Evolutionary conservation across 2,888 invertebrate genomes (phyloP), one percentile per base, ranked within the genome.

Genomic region (Apotomis capreana): DNA sequence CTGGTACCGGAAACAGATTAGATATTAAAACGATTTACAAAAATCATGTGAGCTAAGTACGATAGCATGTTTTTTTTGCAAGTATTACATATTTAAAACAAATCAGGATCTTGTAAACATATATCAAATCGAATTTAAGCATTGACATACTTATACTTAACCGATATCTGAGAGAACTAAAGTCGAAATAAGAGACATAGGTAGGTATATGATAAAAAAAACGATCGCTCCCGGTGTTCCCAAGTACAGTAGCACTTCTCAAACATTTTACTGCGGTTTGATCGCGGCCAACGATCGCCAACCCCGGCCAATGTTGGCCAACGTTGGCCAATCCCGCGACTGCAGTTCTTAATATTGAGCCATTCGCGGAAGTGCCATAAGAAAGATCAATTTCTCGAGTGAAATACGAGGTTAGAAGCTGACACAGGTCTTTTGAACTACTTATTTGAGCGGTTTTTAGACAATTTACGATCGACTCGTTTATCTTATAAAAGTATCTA

Each of bases 321-420:
- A n/a, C 9, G 26, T 26, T 26, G 44, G 61, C 71, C 67, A 67
- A 62, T 13, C 54, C 54, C 54, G 36, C 54, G 54, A 61, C 65
- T 71, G 67, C 71, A 71, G 40, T 71, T 71, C 61, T 71, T 62
- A 71, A 71, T 68, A 71, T 67, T 62, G 54, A 71, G 67, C 71
- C 67, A 71, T 68, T 71, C 57, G 26, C 26, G 36, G 57, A 71
- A 68, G 49, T 62, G 71, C 59, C 61, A 71, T 71, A 68, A 71
- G 71, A 71, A 67, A 71, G 71, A 68, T 58, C 67, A 62, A 71
- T 71, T 71, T 62, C 67, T 68, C 71, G 51, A 55, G 40, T 44
- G 57, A 71, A 49, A 49, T 67, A 71, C 61, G 61, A 36, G 67
- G 71, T 71, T 67, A 68, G 67, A 55, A 62, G 71, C 71, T 71